Base-by-base conservation (phyloP, 2,113 vertebrate genomes). In the Ceratotherium simum region DNA sequence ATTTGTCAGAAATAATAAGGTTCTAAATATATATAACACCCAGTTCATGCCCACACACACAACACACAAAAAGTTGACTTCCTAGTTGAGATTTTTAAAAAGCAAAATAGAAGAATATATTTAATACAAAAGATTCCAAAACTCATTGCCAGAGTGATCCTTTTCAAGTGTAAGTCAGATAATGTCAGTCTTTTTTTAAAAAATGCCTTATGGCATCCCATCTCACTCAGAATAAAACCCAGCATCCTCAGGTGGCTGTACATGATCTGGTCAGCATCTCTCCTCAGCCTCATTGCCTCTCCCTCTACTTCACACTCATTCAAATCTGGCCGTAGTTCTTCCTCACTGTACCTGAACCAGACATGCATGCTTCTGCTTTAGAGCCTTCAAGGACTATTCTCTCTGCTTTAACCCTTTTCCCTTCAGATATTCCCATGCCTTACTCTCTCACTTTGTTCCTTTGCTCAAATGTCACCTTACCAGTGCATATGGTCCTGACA, bases 181-280 rank as follows among this genome's bases (percentile, higher is more conserved):
- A 69, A 56, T 60, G 16, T 16, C 7, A 42, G 5, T 16, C 5
- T 54, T 80, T 82, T 56, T 39, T 1, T 20, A 1, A 20, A 11
- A 51, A 81, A 64, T 21, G 5, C 20, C 9, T 33, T 25, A 5
- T n/a, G 20, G 20, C 31, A 36, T 60, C 4, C 10, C 27, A 6
- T 33, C 4, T 18, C 42, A 80, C 21, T 36, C 11, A 39, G 86
- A 87, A 67, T 36, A 46, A 67, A 58, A 42, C 13, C 20, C 13
- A 62, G 0, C 1, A 17, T 33, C 39, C 7, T 91, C 33, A 21
- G 0, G 2, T 23, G 56, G 29, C 29, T 25, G 10, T 8, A 1
- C 1, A 5, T 13, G 0, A 31, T 12, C 3, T 5, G 14, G 46
- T 25, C 11, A n/a, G 12, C 51, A 33, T 9, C 21, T 46, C 16